Conservation (phyloP, 2,113 vertebrate species). For the Pica pica region DNA sequence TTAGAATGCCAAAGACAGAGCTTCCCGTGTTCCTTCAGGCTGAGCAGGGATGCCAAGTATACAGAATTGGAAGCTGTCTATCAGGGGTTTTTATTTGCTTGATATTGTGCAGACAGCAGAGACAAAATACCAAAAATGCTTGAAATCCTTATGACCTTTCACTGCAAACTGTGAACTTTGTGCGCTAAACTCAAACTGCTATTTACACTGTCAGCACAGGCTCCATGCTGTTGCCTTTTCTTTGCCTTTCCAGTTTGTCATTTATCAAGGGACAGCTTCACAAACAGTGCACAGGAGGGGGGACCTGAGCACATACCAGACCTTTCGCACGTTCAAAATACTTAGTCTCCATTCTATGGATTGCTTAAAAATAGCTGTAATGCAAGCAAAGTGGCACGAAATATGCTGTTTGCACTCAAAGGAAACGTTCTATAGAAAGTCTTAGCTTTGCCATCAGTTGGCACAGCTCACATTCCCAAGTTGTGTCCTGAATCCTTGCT, state of each 20-base stretch:
- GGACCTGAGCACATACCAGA: conserved; percentile 2
- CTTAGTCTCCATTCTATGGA: not conserved
- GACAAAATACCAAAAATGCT: conserved; percentile 52
- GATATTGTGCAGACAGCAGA: conserved; percentile 49
- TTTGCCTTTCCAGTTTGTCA: not conserved
- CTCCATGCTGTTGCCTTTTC: conserved; percentile 6
- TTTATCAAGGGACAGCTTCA: not conserved
- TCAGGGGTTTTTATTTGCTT: not conserved
- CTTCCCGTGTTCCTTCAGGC: conserved; percentile 39
- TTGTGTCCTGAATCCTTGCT: not conserved
- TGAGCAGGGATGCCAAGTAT: conserved; percentile 28
- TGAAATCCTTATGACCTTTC: conserved; percentile 55
- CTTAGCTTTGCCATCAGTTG: not conserved
- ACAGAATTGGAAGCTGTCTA: conserved; percentile 42
- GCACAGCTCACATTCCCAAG: not conserved
- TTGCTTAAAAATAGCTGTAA: not conserved
- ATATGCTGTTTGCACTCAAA: not conserved
- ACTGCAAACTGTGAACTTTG: conserved; percentile 59
- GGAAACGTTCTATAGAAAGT: not conserved
- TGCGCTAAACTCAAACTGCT: not conserved
- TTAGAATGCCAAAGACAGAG: conserved; percentile 8
- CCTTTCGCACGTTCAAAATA: not conserved
- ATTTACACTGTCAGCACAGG: not conserved
- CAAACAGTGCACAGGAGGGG: not conserved
- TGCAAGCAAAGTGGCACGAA: not conserved